A percentile compares a stretch with the other conserved stretches of the same genome.
These are phyloP conservation scores for Rhinopomastus cyanomelas DNA, from an alignment of 2,113 vertebrate genomes.

Conservation along the genomic window DNA sequence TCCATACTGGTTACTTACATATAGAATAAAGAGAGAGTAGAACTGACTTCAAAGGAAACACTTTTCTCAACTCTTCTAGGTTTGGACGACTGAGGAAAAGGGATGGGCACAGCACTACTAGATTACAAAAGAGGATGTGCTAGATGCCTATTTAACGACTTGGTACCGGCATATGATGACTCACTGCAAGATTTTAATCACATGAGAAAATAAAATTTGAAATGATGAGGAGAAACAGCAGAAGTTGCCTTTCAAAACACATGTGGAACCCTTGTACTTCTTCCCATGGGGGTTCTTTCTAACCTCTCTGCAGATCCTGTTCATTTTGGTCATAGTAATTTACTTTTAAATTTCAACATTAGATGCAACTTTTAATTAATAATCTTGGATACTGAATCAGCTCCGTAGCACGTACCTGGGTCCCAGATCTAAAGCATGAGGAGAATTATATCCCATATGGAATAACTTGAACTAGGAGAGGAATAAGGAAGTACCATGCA, in stretches of 20 bases:
- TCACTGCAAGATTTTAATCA: not conserved
- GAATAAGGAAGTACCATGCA: not conserved
- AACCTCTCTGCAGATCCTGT: not conserved
- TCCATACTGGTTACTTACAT: not conserved
- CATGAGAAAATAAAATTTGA: not conserved
- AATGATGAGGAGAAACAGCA: not conserved
- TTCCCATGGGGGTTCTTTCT: not conserved
- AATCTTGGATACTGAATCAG: not conserved
- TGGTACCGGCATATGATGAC: not conserved
- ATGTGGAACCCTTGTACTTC: not conserved
- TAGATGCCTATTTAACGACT: not conserved
- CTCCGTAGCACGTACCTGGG: not conserved
- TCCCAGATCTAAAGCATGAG: not conserved
- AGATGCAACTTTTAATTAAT: not conserved
- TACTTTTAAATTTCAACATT: not conserved
- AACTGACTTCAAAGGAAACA: not conserved
- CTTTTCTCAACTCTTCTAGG: not conserved
- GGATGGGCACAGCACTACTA: not conserved
- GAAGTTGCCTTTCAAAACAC: not conserved
- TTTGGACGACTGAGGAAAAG: not conserved
- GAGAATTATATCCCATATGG: not conserved
- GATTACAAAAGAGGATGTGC: not conserved
- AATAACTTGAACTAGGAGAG: accelerated
- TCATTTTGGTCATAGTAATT: not conserved
- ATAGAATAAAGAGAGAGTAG: not conserved